Conservation (phyloP, 2,113 vertebrate species). For the Holacanthus passer region DNA sequence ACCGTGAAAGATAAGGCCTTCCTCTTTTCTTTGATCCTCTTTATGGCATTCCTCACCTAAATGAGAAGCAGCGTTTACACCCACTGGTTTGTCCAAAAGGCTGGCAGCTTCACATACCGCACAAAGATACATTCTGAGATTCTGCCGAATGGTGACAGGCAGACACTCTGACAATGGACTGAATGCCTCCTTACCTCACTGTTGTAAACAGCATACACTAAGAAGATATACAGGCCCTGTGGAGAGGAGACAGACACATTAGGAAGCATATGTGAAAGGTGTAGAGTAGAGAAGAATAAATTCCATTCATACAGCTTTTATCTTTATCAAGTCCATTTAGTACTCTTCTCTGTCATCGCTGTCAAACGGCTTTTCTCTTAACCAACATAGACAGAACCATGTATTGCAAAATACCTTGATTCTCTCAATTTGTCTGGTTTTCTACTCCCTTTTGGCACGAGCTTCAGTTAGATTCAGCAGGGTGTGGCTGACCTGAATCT, state of each 20-base stretch:
- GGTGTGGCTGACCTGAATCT: conserved; percentile 4
- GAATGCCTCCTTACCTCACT: conserved; percentile 87
- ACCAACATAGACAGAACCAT: conserved; percentile 1
- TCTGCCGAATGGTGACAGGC: conserved; percentile 18
- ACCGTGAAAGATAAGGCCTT: conserved; percentile 89
- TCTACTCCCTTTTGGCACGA: conserved; percentile 37
- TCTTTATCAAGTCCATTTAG: conserved; percentile 38
- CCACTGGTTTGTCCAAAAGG: conserved; percentile 43
- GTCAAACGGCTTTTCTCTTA: conserved; percentile 30
- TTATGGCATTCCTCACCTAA: conserved; percentile 92
- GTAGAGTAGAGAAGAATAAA: conserved; percentile 16
- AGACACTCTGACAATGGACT: conserved; percentile 22
- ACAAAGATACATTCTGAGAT: conserved; percentile 54
- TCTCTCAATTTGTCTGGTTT: conserved; percentile 16
- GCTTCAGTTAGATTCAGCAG: conserved; percentile 14
- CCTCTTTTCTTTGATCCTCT: conserved; percentile 92
- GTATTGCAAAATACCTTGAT: conserved; percentile 28
- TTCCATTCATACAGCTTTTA: conserved; percentile 23
- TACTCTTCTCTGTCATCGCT: background rate
- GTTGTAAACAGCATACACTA: conserved; percentile 92
- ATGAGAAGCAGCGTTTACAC: conserved; percentile 56
- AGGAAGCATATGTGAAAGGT: background rate
- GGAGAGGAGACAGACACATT: conserved; percentile 58
- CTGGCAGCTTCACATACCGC: conserved; percentile 35
- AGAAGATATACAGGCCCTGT: conserved; percentile 93